Percentiles rank a stretch among this genome's conserved stretches.
These are phyloP conservation scores for Xestia sexstrigata DNA, from an alignment of 2,888 invertebrate genomes.

Conservation along the genomic window DNA sequence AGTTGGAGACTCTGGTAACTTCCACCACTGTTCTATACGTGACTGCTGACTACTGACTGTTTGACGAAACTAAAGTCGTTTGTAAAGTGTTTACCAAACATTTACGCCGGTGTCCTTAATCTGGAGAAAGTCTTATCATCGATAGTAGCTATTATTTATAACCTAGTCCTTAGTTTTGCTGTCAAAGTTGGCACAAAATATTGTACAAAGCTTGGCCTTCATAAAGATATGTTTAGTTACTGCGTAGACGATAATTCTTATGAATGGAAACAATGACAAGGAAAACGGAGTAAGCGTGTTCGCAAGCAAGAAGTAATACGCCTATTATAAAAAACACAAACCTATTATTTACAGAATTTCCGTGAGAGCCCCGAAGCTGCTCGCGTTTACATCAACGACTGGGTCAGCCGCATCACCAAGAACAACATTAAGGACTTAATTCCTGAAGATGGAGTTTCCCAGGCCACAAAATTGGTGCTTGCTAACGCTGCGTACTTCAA, in stretches of 20 bases:
- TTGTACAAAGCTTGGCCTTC: neutral
- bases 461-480: constrained; percentile 93
- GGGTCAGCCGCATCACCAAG: constrained; percentile 94
- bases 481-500: constrained; percentile 98
- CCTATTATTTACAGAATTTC: constrained; percentile 90
- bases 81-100: neutral
- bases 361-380: constrained; percentile 90
- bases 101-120: neutral
- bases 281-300: constrained; percentile 13
- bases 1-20: constrained; percentile 90
- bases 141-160: neutral
- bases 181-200: neutral
- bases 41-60: neutral
- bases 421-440: constrained; percentile 94
- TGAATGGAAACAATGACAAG: constrained; percentile 29
- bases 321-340: neutral
- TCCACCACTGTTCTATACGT: neutral
- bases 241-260: neutral
- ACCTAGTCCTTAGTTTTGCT: neutral
- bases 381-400: constrained; percentile 93
- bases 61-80: neutral
- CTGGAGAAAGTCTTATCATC: neutral
- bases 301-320: neutral
- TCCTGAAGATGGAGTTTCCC: constrained; percentile 91
- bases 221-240: neutral